These are phyloP conservation scores for Beroe forskalii DNA, from an alignment of 37 sponge, comb jelly and placozoan species.

Conservation along the genomic window DNA sequence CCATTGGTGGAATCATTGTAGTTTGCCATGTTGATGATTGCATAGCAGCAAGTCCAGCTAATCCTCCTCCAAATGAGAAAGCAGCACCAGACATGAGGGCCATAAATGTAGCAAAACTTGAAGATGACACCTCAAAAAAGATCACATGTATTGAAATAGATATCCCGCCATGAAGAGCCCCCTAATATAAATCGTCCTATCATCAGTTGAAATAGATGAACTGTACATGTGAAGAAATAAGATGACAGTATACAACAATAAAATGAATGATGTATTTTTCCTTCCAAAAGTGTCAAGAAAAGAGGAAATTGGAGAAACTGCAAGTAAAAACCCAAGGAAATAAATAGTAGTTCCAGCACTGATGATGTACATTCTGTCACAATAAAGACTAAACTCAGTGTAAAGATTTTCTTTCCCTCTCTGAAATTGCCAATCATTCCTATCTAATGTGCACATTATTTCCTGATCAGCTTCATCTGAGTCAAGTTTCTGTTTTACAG, in stretches of 20 bases:
- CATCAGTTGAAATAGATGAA: neutral
- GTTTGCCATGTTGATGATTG: neutral
- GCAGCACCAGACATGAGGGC: neutral
- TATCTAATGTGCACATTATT: neutral
- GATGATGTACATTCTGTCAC: constrained; percentile 42
- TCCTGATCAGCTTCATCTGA: neutral
- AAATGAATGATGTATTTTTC: neutral
- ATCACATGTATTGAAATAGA: constrained; percentile 1
- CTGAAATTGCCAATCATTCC: neutral
- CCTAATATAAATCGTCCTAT: neutral
- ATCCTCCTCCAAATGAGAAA: constrained; percentile 38
- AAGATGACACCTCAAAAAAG: neutral
- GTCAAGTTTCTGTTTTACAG: neutral
- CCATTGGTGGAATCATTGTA: constrained; percentile 15
- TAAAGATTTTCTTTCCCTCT: neutral
- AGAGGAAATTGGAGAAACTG: neutral
- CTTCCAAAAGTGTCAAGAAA: neutral
- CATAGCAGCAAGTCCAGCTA: constrained; percentile 29
- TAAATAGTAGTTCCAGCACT: constrained; percentile 4
- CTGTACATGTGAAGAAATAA: neutral
- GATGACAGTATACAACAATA: neutral
- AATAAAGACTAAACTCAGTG: constrained; percentile 40
- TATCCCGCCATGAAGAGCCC: constrained; percentile 10
- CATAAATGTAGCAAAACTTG: neutral
- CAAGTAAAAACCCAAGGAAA: constrained; percentile 42